Percentiles rank a stretch among this genome's conserved stretches.
These are phyloP conservation scores for Myotis lucifugus DNA, from an alignment of 2,113 vertebrate genomes.

Conservation along the genomic window DNA sequence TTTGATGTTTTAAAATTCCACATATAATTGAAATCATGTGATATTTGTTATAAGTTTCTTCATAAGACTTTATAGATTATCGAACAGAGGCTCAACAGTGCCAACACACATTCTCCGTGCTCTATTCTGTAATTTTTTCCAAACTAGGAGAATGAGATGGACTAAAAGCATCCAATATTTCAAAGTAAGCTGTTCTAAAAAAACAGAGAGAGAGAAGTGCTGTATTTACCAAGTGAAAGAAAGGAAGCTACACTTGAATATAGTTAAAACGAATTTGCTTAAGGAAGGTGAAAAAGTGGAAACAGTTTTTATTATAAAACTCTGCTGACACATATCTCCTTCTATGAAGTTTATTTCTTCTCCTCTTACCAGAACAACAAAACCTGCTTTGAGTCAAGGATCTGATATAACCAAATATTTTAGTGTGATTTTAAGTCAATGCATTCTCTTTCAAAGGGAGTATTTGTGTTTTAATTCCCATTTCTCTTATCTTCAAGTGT, in stretches of 20 bases:
- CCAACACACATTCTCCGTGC: neutral
- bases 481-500: constrained; percentile 72
- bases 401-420: constrained; percentile 72
- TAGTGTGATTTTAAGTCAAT: constrained; percentile 54
- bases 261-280: constrained; percentile 51
- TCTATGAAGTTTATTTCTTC: constrained; percentile 48
- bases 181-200: neutral
- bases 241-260: neutral
- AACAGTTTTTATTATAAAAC: constrained; percentile 9
- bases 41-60: neutral
- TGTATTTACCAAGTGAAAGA: constrained; percentile 20
- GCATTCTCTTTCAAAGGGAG: constrained; percentile 67
- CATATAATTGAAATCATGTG: neutral
- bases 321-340: neutral
- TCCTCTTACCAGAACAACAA: constrained; percentile 58
- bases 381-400: constrained; percentile 68
- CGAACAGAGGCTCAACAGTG: neutral
- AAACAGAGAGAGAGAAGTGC: neutral
- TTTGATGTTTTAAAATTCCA: neutral
- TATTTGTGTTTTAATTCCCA: constrained; percentile 62
- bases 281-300: neutral
- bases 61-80: neutral
- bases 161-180: constrained; percentile 18
- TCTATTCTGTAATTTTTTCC: neutral
- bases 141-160: neutral